Conservation (phyloP, 2,113 vertebrate genomes). For the Leptobrachium leishanense region DNA sequence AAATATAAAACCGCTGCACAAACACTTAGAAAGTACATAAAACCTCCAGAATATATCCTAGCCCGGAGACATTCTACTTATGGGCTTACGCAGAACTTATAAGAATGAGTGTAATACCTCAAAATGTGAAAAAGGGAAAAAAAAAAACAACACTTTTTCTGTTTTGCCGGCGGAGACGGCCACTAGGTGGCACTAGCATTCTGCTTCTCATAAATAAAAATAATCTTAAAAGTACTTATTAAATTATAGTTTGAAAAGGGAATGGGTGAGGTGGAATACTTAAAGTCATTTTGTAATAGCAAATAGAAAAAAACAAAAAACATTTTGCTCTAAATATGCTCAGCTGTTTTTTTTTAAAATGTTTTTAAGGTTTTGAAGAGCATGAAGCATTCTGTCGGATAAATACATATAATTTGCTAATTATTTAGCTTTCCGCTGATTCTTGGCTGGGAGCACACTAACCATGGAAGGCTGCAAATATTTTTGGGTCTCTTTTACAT, state of each 20-base stretch:
- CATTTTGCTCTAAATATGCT: no score
- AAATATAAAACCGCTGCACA: slow-evolving; percentile 29
- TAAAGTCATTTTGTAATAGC: not conserved
- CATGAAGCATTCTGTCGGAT: no score
- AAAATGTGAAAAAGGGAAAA: not conserved
- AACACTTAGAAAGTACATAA: slow-evolving; percentile 42
- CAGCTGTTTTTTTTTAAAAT: no score
- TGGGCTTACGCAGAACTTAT: slow-evolving; percentile 23
- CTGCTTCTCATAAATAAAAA: slow-evolving; percentile 12
- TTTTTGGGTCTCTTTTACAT: no score
- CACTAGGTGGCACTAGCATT: slow-evolving; percentile 42
- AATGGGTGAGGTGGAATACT: not conserved
- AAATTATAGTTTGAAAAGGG: not conserved
- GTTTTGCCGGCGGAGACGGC: slow-evolving; percentile 10
- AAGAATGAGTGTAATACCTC: slow-evolving; percentile 25
- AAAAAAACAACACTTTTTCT: not conserved
- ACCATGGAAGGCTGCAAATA: no score
- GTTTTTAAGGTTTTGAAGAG: no score
- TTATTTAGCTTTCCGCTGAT: no score
- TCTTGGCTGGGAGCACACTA: no score
- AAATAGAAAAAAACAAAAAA: no score
- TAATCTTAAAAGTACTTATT: not conserved
- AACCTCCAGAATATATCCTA: slow-evolving; percentile 38
- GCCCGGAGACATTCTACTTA: slow-evolving; percentile 38
- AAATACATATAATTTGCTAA: no score